Conservation (phyloP, 2,888 invertebrate species). For the Invenusta paracnida region DNA sequence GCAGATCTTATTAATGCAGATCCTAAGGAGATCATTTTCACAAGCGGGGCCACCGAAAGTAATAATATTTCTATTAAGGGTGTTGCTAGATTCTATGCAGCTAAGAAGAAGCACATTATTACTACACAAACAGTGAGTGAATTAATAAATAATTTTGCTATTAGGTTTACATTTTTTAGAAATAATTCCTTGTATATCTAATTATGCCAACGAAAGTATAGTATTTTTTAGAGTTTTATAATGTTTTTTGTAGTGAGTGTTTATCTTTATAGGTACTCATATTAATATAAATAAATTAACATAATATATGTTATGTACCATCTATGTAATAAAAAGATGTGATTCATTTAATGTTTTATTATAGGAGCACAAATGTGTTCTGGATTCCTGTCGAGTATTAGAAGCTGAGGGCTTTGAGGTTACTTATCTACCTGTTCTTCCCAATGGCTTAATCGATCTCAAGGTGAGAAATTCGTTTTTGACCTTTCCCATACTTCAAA, state of each 20-base stretch:
- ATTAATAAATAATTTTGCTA: no score
- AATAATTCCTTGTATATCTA: no score
- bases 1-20: constrained; percentile 85
- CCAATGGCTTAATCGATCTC: constrained; percentile 75
- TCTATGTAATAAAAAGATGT: no score
- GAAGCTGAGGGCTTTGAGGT: constrained; percentile 90
- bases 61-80: constrained; percentile 97
- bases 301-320: no score
- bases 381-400: constrained; percentile 89
- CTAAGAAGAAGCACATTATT: constrained; percentile 86
- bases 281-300: no score
- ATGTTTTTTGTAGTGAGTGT: constrained; percentile 20
- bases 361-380: constrained; percentile 95
- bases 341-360: constrained; percentile 49
- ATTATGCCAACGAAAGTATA: no score
- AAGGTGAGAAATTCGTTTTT: constrained; percentile 59
- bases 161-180: background rate
- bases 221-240: background rate
- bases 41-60: constrained; percentile 96
- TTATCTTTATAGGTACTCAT: no score
- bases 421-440: constrained; percentile 85
- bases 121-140: constrained; percentile 87
- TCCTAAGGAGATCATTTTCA: constrained; percentile 92
- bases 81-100: constrained; percentile 85
- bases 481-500: no score